A percentile compares a stretch with the other conserved stretches of the same genome.
Evolutionary conservation across 2,113 vertebrate species (phyloP).

Genomic region (Epinephelus moara): DNA sequence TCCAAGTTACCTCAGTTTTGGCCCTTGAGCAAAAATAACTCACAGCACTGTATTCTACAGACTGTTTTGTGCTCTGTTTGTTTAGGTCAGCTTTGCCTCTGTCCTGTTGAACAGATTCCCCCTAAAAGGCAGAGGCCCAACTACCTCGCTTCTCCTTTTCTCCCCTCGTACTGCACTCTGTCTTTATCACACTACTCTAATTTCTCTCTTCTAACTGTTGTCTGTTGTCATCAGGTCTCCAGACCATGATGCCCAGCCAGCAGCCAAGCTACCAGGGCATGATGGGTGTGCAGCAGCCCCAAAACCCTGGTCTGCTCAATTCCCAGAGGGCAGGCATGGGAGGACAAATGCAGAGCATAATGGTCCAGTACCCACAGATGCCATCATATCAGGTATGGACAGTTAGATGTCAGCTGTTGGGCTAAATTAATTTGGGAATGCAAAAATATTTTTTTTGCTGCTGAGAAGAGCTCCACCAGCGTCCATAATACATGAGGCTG

Average conservation of each 20-base stretch:
- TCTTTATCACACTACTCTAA: not conserved
- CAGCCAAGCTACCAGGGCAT: constrained; percentile 95
- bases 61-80: not conserved
- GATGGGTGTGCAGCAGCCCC: constrained; percentile 95
- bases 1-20: not conserved
- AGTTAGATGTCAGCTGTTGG: not conserved
- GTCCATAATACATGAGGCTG: not conserved
- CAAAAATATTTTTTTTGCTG: not conserved
- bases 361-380: constrained; percentile 98
- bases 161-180: not conserved
- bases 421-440: not conserved
- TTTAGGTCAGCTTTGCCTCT: not conserved
- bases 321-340: constrained; percentile 90
- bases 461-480: not conserved
- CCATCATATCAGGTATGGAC: constrained; percentile 94
- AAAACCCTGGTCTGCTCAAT: constrained; percentile 91
- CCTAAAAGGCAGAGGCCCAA: not conserved
- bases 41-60: not conserved
- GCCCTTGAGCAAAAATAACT: not conserved
- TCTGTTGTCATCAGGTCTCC: constrained; percentile 86
- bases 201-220: not conserved
- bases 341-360: constrained; percentile 95
- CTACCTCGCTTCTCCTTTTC: not conserved
- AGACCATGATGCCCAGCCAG: constrained; percentile 96
- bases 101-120: not conserved